Evolutionary conservation across 2,113 vertebrate genomes (phyloP), one percentile per base, ranked within the genome.

Genomic region (Nycticorax nycticorax): DNA sequence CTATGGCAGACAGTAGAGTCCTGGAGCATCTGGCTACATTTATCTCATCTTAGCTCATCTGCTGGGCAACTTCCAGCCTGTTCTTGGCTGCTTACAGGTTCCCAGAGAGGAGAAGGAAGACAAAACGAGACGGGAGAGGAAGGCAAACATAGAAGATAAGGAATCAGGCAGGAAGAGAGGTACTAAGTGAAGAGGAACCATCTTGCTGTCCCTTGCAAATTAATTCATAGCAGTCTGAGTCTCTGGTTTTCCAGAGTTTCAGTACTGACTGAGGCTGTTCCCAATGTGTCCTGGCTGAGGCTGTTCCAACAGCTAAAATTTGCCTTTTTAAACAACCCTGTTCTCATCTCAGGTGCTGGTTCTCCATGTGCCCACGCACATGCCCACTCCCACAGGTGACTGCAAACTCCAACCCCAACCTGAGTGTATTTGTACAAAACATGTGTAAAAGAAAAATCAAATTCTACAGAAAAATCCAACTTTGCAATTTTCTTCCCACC

Each of bases 371-470:
- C 72, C 39, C 1, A 3, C 1, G 7, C 39, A n/a, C 10, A 3
- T 14, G 24, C 12, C 48, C 2, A 0, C 33, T 63, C 15, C 50
- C 30, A 37, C 0, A 0, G 35, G 9, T 12, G 48, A 21, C 28
- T 10, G 1, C n/a, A 22, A 47, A 57, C 50, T 67, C 39, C 0
- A 0, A 27, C 14, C 21, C 17, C n/a, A 50, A 4, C 37, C 27
- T 0, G 1, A 35, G 43, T 1, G 9, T 8, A 26, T 57, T 59
- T 43, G n/a, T 14, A 48, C 50, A 23, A 57, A 67, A 67, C 20
- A 24, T 1, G 9, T 4, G 1, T 22, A 6, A 5, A 86, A 4
- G 16, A 47, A 93, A 77, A 48, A 6, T 33, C 66, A 64, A 62
- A 64, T 39, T 32, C 6, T 9, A 39, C 27, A 76, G 43, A n/a